These are phyloP conservation scores for Camponotus fellah DNA, from an alignment of 2,888 invertebrate species.

Conservation along the genomic window DNA sequence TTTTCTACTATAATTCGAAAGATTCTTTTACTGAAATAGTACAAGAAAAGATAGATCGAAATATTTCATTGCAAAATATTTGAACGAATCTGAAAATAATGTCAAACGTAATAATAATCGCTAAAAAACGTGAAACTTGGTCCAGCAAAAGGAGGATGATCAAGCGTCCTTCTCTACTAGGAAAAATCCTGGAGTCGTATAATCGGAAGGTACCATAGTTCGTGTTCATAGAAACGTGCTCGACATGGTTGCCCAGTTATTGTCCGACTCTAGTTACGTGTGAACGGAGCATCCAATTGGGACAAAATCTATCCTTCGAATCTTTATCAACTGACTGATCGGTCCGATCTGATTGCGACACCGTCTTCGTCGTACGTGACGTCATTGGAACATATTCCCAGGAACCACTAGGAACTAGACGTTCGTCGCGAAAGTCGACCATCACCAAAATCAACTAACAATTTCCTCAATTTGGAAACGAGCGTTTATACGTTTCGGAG, in stretches of 20 bases:
- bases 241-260: slow-evolving; percentile 62
- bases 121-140: slow-evolving; percentile 19
- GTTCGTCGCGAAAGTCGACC: slow-evolving; percentile 44
- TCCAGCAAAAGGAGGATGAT: slow-evolving; percentile 24
- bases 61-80: not conserved
- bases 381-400: slow-evolving; percentile 52
- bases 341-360: slow-evolving; percentile 74
- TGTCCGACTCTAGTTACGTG: slow-evolving; percentile 59
- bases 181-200: slow-evolving; percentile 57
- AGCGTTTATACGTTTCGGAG: slow-evolving; percentile 12
- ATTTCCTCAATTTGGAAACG: slow-evolving; percentile 42
- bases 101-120: slow-evolving; percentile 3
- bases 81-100: not conserved
- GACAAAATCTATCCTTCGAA: slow-evolving; percentile 65
- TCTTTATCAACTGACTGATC: slow-evolving; percentile 71
- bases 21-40: not conserved
- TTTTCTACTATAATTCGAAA: slow-evolving; percentile 7
- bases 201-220: slow-evolving; percentile 71
- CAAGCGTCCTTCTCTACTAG: slow-evolving; percentile 26
- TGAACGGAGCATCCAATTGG: slow-evolving; percentile 38
- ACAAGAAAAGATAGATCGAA: not conserved
- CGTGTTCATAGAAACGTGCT: slow-evolving; percentile 72
- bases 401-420: slow-evolving; percentile 2
- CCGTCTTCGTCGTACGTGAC: slow-evolving; percentile 76
- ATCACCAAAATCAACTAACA: slow-evolving; percentile 66